A percentile compares a stretch with the other conserved stretches of the same genome.
Evolutionary conservation across 1,140 invertebrate genomes (phyloP).

Genomic region (Eufriesea mexicana): DNA sequence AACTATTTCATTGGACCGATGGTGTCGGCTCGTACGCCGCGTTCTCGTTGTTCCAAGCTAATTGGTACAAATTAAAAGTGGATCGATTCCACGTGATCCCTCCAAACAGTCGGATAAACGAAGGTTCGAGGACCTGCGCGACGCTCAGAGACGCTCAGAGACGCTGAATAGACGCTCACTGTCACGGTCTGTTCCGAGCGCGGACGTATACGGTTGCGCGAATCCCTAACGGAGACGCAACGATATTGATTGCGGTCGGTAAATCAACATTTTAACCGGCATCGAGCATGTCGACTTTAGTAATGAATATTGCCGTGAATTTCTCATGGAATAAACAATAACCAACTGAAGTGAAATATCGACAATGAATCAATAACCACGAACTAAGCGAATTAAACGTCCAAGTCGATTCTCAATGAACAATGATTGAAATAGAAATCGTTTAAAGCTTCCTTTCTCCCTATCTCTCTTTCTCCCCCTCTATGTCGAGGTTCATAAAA

Average conservation of each 20-base stretch:
- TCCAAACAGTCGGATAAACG: neutral
- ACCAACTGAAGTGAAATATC: neutral
- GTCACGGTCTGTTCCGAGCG: neutral
- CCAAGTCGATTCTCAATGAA: conserved; percentile 3
- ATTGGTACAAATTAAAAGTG: conserved; percentile 62
- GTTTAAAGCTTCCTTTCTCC: neutral
- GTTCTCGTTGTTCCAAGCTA: conserved; percentile 61
- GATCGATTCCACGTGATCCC: conserved; percentile 16
- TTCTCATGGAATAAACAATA: conserved; percentile 28
- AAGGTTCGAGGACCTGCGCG: conserved; percentile 49
- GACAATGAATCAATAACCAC: neutral
- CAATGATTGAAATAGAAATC: neutral
- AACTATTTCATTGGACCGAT: conserved; percentile 52
- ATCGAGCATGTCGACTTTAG: neutral
- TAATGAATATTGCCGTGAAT: neutral
- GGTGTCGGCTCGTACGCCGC: conserved; percentile 22
- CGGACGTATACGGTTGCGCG: neutral
- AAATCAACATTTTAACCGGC: conserved; percentile 20
- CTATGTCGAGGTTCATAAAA: neutral
- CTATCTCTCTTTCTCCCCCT: no score
- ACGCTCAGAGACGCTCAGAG: neutral
- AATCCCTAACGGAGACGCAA: neutral
- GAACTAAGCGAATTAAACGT: conserved; percentile 16
- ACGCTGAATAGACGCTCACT: neutral
- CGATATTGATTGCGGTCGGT: conserved; percentile 4